Conservation (phyloP, 2,113 vertebrate genomes). For the Illadopsis cleaveri region DNA sequence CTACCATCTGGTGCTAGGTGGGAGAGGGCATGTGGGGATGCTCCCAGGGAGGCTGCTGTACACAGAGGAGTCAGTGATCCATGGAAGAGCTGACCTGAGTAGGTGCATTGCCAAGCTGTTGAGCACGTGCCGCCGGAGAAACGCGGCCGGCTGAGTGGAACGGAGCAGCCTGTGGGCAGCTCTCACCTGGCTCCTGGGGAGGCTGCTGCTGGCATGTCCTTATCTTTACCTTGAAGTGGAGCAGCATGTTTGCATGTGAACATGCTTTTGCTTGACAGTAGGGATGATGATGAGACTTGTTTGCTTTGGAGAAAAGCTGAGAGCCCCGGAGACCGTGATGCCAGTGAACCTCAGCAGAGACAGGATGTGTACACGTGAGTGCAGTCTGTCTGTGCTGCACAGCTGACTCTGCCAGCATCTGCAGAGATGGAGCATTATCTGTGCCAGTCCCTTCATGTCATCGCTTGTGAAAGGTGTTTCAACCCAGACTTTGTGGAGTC, state of each 20-base stretch:
- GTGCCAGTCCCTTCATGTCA: background rate
- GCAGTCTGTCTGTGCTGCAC: background rate
- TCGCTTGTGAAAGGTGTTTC: background rate
- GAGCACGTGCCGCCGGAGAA: background rate
- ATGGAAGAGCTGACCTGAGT: background rate
- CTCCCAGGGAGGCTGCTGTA: background rate
- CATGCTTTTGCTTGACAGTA: background rate
- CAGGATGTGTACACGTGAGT: background rate
- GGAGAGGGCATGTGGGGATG: background rate
- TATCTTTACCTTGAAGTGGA: constrained; percentile 19
- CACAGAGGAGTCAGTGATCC: background rate
- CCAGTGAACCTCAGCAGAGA: background rate
- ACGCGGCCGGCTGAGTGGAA: background rate
- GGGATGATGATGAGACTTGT: constrained; percentile 11
- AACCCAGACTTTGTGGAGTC: background rate
- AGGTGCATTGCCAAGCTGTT: background rate
- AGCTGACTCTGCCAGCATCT: background rate
- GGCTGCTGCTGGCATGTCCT: constrained; percentile 4
- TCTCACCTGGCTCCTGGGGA: background rate
- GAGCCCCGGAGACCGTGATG: background rate
- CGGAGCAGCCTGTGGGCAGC: constrained; percentile 15
- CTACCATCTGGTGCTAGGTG: background rate
- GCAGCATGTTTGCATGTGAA: background rate
- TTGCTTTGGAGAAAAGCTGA: background rate
- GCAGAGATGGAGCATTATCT: background rate